Conservation (phyloP, 2,888 invertebrate species). For the Philhelius pedissequus region DNA sequence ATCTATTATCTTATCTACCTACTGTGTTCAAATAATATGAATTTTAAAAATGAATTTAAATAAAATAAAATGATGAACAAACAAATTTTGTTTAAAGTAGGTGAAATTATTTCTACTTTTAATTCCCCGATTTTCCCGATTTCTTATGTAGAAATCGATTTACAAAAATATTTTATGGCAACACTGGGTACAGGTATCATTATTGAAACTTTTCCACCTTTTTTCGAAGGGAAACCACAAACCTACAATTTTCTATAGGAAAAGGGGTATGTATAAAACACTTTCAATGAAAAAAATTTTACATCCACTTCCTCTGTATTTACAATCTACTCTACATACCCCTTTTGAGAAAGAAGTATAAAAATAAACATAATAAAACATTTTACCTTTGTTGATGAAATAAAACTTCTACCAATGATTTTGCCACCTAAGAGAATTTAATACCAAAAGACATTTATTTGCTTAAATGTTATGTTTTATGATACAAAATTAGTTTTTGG, state of each 20-base stretch:
- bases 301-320: not conserved
- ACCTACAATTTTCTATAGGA: not conserved
- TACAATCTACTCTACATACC: not conserved
- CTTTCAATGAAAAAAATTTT: not conserved
- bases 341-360: not conserved
- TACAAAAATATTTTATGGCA: too few relatives aligned
- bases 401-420: not conserved
- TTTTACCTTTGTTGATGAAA: not conserved
- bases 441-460: conserved; percentile 31
- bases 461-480: conserved; percentile 38
- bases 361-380: not conserved
- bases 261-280: not conserved
- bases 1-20: too few relatives aligned
- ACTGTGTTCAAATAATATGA: too few relatives aligned
- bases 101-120: too few relatives aligned
- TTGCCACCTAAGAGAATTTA: conserved; percentile 29
- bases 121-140: too few relatives aligned
- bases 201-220: not conserved
- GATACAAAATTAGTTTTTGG: conserved; percentile 40
- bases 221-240: not conserved
- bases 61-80: too few relatives aligned
- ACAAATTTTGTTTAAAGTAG: too few relatives aligned
- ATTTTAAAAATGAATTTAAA: too few relatives aligned
- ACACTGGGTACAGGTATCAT: not conserved
- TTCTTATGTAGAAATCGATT: too few relatives aligned